Evolutionary conservation across 2,113 vertebrate species (phyloP).

Genomic region (Athene cunicularia): DNA sequence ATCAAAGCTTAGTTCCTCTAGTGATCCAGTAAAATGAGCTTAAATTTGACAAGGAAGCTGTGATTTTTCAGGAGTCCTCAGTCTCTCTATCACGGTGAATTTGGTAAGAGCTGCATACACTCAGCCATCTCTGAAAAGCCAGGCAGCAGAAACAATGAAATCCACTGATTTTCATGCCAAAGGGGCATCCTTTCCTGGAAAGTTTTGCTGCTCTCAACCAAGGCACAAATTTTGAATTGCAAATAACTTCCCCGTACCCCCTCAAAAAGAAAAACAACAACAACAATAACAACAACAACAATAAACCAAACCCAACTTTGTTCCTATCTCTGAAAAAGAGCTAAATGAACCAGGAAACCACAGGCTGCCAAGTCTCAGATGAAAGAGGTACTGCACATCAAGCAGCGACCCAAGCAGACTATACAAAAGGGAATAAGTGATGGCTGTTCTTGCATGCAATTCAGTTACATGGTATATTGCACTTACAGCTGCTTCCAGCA

Average conservation of each 20-base stretch:
- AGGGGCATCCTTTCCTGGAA: slow-evolving; percentile 34
- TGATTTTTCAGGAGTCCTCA: not conserved
- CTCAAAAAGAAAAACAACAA: not conserved
- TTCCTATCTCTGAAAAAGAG: not conserved
- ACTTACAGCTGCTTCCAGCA: not conserved
- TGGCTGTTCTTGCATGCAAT: not conserved
- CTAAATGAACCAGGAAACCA: not conserved
- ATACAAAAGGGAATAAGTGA: not conserved
- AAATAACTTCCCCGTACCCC: not conserved
- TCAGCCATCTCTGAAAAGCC: not conserved
- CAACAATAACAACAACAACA: too few species aligned
- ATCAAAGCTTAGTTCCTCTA: not conserved
- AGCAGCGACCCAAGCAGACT: not conserved
- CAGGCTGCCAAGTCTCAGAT: not conserved
- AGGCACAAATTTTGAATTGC: not conserved
- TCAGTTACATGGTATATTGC: not conserved
- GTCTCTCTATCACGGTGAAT: not conserved
- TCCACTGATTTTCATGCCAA: not conserved
- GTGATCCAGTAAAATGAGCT: not conserved
- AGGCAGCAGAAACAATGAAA: not conserved
- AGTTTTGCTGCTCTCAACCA: not conserved
- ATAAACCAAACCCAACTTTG: not conserved
- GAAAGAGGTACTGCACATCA: not conserved
- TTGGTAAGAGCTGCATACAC: not conserved
- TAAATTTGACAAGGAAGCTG: not conserved